Base-by-base conservation (phyloP, 1,140 invertebrate genomes). In the Ceratina japonica region DNA sequence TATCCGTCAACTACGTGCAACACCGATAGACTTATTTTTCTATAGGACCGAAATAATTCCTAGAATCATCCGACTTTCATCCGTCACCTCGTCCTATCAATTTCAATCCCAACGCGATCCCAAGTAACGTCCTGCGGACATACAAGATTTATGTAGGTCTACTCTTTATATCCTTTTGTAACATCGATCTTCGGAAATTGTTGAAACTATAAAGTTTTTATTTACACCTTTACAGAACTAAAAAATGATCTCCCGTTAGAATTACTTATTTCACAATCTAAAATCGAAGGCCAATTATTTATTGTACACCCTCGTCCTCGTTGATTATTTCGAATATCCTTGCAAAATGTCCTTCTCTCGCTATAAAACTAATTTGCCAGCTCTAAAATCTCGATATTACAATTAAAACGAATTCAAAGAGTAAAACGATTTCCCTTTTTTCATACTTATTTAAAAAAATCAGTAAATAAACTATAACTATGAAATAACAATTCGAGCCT, bases 261-360 rank as follows among this genome's bases (percentile, higher is more conserved):
- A 71, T 62, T 24, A 59, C 52, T 56, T 16, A 7, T 22, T 80
- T 58, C 62, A 68, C 56, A 80, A 82, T 77, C 81, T 52, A 80
- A 68, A 83, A 83, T 83, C 81, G 80, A 83, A 83, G 81, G 81
- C 65, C 81, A 83, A 83, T 82, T 82, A 83, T 83, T 82, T 82
- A 72, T 66, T 64, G 62, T 7, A 18, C 16, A 13, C 8, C 22
- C 63, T 71, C 66, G 44, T 69, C 62, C 37, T 49, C 72, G 18
- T 13, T 12, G 18, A 27, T 24, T 52, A 44, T 10, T 22, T 15
- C 49, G 10, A 44, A 22, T 24, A 22, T 61, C 15, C 5, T 44
- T 44, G 1, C 2, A 44, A 44, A 44, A 18, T 18, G 5, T 31
- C 27, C 13, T 13, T 18, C 13, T 56, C 22, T 62, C 37, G 37